Conservation (phyloP, 2,113 vertebrate species). For the Melanerpes formicivorus region DNA sequence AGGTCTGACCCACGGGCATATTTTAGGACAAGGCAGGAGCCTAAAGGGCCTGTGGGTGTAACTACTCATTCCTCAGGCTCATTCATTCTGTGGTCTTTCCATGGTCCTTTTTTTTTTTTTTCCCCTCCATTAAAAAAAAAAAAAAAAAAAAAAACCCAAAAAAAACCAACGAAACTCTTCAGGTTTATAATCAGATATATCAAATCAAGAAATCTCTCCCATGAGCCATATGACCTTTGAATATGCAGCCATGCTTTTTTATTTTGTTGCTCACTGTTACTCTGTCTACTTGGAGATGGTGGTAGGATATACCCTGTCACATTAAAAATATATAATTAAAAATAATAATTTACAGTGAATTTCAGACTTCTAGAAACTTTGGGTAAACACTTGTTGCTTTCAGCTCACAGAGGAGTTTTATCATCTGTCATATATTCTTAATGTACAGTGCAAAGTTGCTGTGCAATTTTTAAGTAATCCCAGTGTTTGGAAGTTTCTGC, state of each 20-base stretch:
- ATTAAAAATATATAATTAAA: background rate
- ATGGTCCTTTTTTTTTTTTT: too few species aligned
- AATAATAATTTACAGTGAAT: background rate
- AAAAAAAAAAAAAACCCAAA: too few species aligned
- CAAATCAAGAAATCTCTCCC: background rate
- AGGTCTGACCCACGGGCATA: background rate
- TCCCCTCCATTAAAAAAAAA: background rate
- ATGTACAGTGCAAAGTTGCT: background rate
- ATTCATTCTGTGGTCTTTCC: background rate
- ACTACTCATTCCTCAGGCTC: background rate
- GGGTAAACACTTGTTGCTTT: constrained; percentile 35
- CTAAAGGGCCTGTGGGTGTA: background rate
- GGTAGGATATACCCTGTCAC: background rate
- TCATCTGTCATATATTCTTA: background rate
- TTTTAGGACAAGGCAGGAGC: background rate
- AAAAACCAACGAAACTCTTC: too few species aligned
- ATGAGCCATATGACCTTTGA: constrained; percentile 2
- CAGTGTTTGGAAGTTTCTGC: background rate
- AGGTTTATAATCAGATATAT: constrained; percentile 41
- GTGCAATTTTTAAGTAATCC: background rate
- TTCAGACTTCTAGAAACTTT: constrained; percentile 43
- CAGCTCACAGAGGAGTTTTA: background rate
- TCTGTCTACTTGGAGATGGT: constrained; percentile 56
- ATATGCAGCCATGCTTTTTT: constrained; percentile 23
- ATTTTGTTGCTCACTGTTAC: background rate